These are phyloP conservation scores for Bubo scandiacus DNA, from an alignment of 2,113 vertebrate species.

Conservation along the genomic window DNA sequence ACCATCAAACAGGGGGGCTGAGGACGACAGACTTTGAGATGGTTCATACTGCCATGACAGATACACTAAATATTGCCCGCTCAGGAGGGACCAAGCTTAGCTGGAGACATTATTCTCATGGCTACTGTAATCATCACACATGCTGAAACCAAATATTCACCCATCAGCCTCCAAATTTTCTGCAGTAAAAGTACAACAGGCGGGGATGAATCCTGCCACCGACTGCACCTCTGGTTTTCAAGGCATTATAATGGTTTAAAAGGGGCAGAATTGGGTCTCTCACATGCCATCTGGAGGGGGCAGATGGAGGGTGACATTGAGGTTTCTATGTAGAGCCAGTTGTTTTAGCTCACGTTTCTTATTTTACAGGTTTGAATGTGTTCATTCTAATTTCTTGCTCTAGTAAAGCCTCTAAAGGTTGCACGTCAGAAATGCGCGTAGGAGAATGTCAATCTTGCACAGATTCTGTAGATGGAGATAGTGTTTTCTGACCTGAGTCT, in stretches of 20 bases:
- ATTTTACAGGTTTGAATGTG: neutral
- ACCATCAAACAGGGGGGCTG: neutral
- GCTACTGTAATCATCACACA: neutral
- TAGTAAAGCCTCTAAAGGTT: conserved; percentile 10
- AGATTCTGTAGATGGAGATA: neutral
- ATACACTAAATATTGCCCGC: neutral
- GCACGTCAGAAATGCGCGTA: neutral
- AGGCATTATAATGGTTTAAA: neutral
- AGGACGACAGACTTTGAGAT: fast-evolving
- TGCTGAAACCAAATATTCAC: neutral
- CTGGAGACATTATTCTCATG: neutral
- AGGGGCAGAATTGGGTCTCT: neutral
- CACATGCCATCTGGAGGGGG: neutral
- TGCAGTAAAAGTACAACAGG: neutral
- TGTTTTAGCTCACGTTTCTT: neutral
- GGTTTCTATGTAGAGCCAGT: neutral
- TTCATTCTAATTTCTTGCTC: neutral
- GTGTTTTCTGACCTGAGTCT: conserved; percentile 24
- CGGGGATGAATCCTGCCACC: neutral
- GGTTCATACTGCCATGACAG: neutral
- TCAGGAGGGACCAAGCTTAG: neutral
- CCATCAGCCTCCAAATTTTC: neutral
- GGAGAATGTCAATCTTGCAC: neutral
- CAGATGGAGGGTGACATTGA: neutral
- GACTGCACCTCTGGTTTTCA: neutral